These are phyloP conservation scores for Muscicapa comitata DNA, from an alignment of 2,797 vertebrate genomes.

Conservation along the genomic window DNA sequence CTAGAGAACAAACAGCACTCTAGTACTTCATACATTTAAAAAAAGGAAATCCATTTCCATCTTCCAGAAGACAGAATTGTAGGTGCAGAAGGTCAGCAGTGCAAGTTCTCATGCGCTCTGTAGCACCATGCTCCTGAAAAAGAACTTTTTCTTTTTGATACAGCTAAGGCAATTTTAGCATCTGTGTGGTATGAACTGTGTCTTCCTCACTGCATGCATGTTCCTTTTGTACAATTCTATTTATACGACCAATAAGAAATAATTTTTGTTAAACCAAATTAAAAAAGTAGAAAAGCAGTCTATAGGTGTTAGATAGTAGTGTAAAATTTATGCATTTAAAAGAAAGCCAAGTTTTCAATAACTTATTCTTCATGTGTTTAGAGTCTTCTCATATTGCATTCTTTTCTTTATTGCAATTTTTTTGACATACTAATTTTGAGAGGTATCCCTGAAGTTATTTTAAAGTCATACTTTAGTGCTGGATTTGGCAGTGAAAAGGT, in stretches of 20 bases:
- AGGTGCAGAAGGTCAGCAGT: slow-evolving; percentile 37
- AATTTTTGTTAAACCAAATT: not conserved
- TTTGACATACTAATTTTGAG: not conserved
- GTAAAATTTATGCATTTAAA: not conserved
- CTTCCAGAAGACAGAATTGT: slow-evolving; percentile 24
- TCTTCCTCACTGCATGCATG: not conserved
- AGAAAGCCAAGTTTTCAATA: not conserved
- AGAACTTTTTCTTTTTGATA: not conserved
- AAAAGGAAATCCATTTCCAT: slow-evolving; percentile 61
- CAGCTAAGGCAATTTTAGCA: not conserved
- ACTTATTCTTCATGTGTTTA: not conserved
- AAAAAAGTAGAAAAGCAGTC: not conserved
- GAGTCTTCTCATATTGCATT: not conserved
- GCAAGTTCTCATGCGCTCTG: slow-evolving; percentile 12
- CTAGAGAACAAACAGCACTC: slow-evolving; percentile 10
- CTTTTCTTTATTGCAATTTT: not conserved
- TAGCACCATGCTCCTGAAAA: not conserved
- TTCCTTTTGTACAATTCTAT: not conserved
- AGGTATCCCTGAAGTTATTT: not conserved
- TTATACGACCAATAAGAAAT: not conserved
- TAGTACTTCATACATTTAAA: slow-evolving; percentile 22
- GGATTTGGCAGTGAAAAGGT: not conserved
- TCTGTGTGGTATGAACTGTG: not conserved
- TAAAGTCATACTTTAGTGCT: not conserved
- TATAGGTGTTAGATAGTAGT: not conserved